Conservation (phyloP, 2,888 invertebrate species). For the Strigamia crassipes region DNA sequence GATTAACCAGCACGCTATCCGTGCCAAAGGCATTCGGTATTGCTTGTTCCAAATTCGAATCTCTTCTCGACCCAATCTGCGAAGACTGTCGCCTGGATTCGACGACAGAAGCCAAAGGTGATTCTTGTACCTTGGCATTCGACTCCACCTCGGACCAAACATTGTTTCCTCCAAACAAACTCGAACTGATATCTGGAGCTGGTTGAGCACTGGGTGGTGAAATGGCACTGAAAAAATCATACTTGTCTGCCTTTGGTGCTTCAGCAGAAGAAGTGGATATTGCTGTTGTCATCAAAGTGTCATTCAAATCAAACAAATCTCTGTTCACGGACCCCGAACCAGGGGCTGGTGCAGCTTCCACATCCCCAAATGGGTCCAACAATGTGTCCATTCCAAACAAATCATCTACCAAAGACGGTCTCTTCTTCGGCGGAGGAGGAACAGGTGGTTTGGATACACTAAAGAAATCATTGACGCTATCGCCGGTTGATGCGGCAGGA, state of each 20-base stretch:
- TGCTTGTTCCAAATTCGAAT: neutral
- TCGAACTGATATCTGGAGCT: neutral
- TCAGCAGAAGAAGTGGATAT: neutral
- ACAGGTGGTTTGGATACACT: neutral
- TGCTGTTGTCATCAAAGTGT: neutral
- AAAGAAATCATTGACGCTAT: neutral
- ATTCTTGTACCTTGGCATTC: neutral
- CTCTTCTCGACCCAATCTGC: neutral
- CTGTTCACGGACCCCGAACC: neutral
- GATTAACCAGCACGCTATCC: neutral
- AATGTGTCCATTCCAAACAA: neutral
- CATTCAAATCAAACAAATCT: constrained; percentile 41
- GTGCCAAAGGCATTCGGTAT: too few relatives aligned
- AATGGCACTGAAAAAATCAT: constrained; percentile 8
- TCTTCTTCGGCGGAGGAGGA: neutral
- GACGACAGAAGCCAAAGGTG: neutral
- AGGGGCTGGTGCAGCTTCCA: neutral
- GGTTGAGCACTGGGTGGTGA: neutral
- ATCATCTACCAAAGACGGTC: neutral
- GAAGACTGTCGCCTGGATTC: too few relatives aligned
- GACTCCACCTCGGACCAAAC: neutral
- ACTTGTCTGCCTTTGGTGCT: neutral
- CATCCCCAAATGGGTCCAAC: neutral
- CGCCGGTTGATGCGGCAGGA: neutral
- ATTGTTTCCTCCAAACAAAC: neutral